Evolutionary conservation across 2,888 invertebrate species (phyloP).

Genomic region (Ectobius pallidus): DNA sequence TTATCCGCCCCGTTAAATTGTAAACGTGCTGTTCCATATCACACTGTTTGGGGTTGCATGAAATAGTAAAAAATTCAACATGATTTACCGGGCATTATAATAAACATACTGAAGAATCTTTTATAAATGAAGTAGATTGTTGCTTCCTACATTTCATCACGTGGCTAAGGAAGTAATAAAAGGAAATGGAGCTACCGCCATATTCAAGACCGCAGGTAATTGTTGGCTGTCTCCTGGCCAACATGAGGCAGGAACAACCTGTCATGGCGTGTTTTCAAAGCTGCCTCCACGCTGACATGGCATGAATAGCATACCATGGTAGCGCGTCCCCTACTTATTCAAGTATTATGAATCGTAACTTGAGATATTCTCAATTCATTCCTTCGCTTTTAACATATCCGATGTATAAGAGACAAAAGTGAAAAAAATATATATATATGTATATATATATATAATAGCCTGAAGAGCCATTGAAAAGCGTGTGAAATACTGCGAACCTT

Average conservation of each 20-base stretch:
- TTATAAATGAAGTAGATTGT: too few species aligned
- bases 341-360: not conserved
- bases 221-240: not conserved
- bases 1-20: too few species aligned
- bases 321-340: not conserved
- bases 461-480: not conserved
- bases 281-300: conserved; percentile 5
- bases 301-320: conserved; percentile 7
- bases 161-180: not conserved
- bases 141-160: too few species aligned
- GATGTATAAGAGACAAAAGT: too few species aligned
- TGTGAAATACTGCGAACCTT: too few species aligned
- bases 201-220: conserved; percentile 29
- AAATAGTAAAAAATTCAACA: too few species aligned
- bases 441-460: not conserved
- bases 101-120: too few species aligned
- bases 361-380: not conserved
- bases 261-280: conserved; percentile 18
- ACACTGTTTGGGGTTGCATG: too few species aligned
- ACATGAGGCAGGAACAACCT: conserved; percentile 9
- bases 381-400: too few species aligned
- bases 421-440: too few species aligned
- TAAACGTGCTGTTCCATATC: too few species aligned
- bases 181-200: not conserved
- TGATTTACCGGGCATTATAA: too few species aligned